Base-by-base conservation (phyloP, 2,797 vertebrate genomes). In the Pampus argenteus region DNA sequence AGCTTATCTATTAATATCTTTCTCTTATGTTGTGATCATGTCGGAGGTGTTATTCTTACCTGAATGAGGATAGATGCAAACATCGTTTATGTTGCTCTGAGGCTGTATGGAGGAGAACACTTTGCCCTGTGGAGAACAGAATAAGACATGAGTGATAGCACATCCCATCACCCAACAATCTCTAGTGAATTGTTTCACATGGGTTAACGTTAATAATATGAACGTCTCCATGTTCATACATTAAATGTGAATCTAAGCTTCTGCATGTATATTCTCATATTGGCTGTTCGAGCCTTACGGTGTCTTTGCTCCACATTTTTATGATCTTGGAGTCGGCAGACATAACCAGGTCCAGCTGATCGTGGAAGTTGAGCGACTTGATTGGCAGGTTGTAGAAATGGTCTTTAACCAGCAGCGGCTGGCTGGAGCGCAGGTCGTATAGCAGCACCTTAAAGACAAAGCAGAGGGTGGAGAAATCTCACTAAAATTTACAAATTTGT, bases 231-330 rank as follows among this genome's bases (percentile, higher is more conserved):
- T n/a, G n/a, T n/a, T n/a, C n/a, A n/a, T n/a, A n/a, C n/a, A n/a
- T n/a, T n/a, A n/a, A n/a, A n/a, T n/a, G n/a, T n/a, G n/a, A 40
- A 40, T 40, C 36, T 42, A 17, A 44, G 6, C 40, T 18, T 44
- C 40, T 44, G 8, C 6, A 44, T 17, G 6, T 44, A 42, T 17
- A 6, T 42, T 42, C 14, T 6, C 26, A 14, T 71, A 1, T 44
- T 5, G 13, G 26, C 23, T 34, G 31, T 28, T 8, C 17, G 44
- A 62, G 15, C 29, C 88, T 89, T 94, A 99, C 98, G 0, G 91
- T 96, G 82, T 98, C 95, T 93, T 94, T 97, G 90, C 97, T 96
- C 98, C 98, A 99, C 85, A 99, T 95, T 90, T 99, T 99, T 81
- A 99, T 94, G 71, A 99, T 99, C 87, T 98, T 95, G 26, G 97